Conservation (phyloP, 2,797 vertebrate species). For the Chelmon rostratus region DNA sequence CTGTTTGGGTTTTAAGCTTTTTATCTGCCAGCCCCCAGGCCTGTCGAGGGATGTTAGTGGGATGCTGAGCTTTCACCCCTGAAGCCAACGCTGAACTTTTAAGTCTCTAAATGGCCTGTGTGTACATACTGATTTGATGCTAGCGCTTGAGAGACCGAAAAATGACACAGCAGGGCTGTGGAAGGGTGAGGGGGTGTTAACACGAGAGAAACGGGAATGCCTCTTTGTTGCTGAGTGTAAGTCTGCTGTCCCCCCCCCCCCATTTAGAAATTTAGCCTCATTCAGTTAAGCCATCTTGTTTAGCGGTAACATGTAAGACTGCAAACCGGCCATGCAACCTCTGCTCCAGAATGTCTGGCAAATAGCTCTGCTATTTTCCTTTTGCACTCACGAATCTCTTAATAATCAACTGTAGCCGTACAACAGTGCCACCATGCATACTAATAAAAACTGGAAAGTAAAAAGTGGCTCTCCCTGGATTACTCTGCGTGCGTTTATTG, state of each 20-base stretch:
- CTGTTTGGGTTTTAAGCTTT: slow-evolving; percentile 83
- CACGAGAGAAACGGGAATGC: slow-evolving; percentile 12
- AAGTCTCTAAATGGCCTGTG: slow-evolving; percentile 81
- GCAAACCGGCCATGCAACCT: not conserved
- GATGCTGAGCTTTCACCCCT: slow-evolving; percentile 81
- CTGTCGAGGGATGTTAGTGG: slow-evolving; percentile 77
- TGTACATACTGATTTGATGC: slow-evolving; percentile 77
- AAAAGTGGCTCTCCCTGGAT: slow-evolving; percentile 63
- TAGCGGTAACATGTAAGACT: not conserved
- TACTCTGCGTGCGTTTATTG: slow-evolving; percentile 57
- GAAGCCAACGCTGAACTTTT: slow-evolving; percentile 80
- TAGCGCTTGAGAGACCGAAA: slow-evolving; percentile 57
- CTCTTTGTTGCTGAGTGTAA: slow-evolving; percentile 15
- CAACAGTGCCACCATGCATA: slow-evolving; percentile 48
- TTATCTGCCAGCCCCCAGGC: slow-evolving; percentile 84
- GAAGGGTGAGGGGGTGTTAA: slow-evolving; percentile 30
- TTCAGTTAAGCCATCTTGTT: slow-evolving; percentile 16
- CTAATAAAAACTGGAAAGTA: slow-evolving; percentile 66
- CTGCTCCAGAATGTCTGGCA: slow-evolving; percentile 12
- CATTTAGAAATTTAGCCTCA: slow-evolving; percentile 11
- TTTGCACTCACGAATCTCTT: slow-evolving; percentile 49
- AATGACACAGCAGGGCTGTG: slow-evolving; percentile 48
- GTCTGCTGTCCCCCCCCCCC: not conserved
- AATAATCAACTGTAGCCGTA: slow-evolving; percentile 50
- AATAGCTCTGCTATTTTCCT: slow-evolving; percentile 22